Evolutionary conservation across 2,797 vertebrate species (phyloP), one percentile per base, ranked within the genome.

Genomic region (Chaetophractus vellerosus): DNA sequence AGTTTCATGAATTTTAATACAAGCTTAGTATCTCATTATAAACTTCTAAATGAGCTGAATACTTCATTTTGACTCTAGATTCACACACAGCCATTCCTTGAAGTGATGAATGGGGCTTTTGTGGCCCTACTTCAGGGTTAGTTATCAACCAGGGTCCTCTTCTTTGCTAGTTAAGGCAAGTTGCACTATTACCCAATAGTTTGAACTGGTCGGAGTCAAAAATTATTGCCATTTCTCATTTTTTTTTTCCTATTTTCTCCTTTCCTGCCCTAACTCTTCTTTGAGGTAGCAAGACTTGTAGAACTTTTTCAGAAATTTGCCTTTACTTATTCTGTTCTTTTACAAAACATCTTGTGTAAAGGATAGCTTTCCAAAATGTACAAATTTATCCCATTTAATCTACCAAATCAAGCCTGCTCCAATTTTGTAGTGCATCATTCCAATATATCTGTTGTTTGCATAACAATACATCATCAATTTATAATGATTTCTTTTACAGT

Each of bases 401-500:
- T 24, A 8, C 6, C 8, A 9, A 2, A 0, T 64, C 9, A 9
- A 0, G n/a, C 57, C 28, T 31, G 33, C 61, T 48, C 1, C 28
- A 0, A 3, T 2, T 55, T 33, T 4, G 5, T 0, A 33, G 66
- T 0, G 0, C 24, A 19, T 55, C 15, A 2, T 33, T 4, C 10
- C 26, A 3, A 4, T 8, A 0, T 21, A 0, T 28, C 21, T 41
- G 1, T 31, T 11, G 18, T 33, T n/a, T 4, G 21, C 23, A 0
- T 57, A 26, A 57, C 16, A 7, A 2, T 1, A 0, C 0, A 1
- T n/a, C n/a, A 0, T 24, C 23, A 0, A 0, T 72, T 81, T 15
- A 6, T 3, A 6, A 5, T 14, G 26, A 45, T 9, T 26, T 21
- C n/a, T 86, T 23, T 45, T 26, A n/a, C 5, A 0, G 28, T 1